These are phyloP conservation scores for Gymnoscopelus microlampas DNA, from an alignment of 2,797 vertebrate species.

Conservation along the genomic window DNA sequence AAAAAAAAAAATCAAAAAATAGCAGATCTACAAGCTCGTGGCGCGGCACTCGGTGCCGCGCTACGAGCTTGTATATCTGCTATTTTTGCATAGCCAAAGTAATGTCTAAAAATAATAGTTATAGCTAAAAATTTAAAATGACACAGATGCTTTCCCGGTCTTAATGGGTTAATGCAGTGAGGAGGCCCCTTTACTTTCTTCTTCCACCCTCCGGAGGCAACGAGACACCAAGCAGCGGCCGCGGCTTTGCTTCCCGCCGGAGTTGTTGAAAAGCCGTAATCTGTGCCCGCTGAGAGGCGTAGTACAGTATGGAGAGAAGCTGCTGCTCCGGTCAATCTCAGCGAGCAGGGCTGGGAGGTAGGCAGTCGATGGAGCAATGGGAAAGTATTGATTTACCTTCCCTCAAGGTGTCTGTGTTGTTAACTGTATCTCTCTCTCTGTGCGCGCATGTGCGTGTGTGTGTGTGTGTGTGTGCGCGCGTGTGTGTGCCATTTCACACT, in stretches of 20 bases:
- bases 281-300: slow-evolving; percentile 40
- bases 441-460: no score
- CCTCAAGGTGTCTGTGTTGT: slow-evolving; percentile 1
- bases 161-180: slow-evolving; percentile 47
- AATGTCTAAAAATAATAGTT: no score
- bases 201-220: not conserved
- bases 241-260: slow-evolving; percentile 16
- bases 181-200: slow-evolving; percentile 15
- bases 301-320: slow-evolving; percentile 25
- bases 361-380: slow-evolving; percentile 21
- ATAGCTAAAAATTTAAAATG: no score
- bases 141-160: no score
- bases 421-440: slow-evolving; percentile 11
- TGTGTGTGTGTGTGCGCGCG: no score
- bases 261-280: slow-evolving; percentile 40
- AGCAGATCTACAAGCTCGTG: no score
- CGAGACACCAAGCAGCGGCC: slow-evolving; percentile 27
- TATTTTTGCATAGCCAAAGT: no score
- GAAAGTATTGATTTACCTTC: slow-evolving; percentile 56
- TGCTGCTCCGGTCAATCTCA: slow-evolving; percentile 50
- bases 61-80: no score
- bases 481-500: not conserved
- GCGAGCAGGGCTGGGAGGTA: slow-evolving; percentile 31
- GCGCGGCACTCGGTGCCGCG: no score
- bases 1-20: no score